Conservation (phyloP, 92 coral and sea anemone species). For the Phenganax stokvisi region DNA sequence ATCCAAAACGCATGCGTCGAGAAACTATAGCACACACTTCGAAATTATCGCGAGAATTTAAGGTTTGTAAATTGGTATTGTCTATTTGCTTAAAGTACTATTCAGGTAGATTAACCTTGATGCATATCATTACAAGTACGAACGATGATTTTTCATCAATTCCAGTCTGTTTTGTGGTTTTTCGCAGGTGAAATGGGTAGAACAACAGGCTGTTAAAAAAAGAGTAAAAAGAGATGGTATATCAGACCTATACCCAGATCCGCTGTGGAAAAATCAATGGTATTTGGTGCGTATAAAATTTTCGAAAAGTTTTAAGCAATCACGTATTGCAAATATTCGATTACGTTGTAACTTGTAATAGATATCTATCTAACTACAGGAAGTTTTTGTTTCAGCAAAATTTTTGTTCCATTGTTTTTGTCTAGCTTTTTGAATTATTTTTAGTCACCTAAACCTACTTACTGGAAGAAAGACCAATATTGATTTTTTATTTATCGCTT, state of each 20-base stretch:
- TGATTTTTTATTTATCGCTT: too few species aligned
- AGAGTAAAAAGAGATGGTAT: slow-evolving; percentile 64
- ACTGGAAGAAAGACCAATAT: too few species aligned
- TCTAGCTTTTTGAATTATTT: too few species aligned
- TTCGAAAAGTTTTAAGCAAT: too few species aligned
- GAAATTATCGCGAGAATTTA: slow-evolving; percentile 27
- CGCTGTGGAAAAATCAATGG: slow-evolving; percentile 73
- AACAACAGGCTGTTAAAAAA: slow-evolving; percentile 78
- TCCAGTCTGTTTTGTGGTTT: not conserved
- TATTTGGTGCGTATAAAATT: slow-evolving; percentile 60
- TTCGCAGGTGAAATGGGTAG: slow-evolving; percentile 80
- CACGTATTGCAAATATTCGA: not conserved
- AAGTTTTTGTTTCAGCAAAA: too few species aligned
- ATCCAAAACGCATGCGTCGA: slow-evolving; percentile 75
- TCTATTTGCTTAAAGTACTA: too few species aligned
- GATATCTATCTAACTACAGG: too few species aligned
- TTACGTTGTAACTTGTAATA: too few species aligned
- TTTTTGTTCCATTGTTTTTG: too few species aligned
- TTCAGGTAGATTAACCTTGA: not conserved
- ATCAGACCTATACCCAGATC: slow-evolving; percentile 51
- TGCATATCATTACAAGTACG: not conserved
- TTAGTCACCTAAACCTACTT: too few species aligned
- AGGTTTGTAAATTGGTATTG: slow-evolving; percentile 4
- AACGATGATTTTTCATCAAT: not conserved
- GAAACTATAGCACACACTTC: slow-evolving; percentile 57